A percentile compares a stretch with the other conserved stretches of the same genome.
Conservation (phyloP, 2,797 vertebrate genomes). For the Acipenser oxyrinchus region DNA sequence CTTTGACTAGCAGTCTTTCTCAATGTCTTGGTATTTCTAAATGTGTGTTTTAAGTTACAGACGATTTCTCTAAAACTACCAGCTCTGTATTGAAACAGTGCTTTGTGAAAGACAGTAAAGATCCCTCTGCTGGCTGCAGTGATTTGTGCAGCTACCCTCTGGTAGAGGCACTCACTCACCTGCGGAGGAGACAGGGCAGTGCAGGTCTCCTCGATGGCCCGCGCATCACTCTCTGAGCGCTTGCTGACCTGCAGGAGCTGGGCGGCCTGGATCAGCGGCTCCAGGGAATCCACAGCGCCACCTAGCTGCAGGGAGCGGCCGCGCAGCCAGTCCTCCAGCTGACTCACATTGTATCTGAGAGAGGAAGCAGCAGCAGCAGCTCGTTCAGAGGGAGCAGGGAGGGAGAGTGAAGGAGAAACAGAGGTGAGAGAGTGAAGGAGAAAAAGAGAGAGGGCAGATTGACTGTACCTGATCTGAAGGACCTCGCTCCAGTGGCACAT, state of each 20-base stretch:
- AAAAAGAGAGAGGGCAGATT: neutral
- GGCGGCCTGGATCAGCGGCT: constrained; percentile 68
- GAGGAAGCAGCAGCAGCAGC: neutral
- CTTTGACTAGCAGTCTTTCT: too few relatives aligned
- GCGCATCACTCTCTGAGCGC: constrained; percentile 52
- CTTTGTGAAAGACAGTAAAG: neutral
- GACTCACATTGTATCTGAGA: constrained; percentile 60
- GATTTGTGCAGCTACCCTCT: neutral
- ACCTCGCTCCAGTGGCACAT: too few relatives aligned
- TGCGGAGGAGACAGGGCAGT: constrained; percentile 47
- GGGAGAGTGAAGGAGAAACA: neutral
- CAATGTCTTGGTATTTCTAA: too few relatives aligned
- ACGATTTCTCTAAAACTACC: neutral
- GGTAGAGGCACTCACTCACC: constrained; percentile 9
- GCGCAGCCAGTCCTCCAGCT: constrained; percentile 70
- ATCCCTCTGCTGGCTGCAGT: constrained; percentile 54
- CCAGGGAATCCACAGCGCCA: constrained; percentile 46
- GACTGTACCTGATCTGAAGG: neutral
- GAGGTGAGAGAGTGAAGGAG: too few relatives aligned
- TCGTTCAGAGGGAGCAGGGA: neutral
- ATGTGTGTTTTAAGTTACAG: too few relatives aligned
- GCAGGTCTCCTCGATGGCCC: constrained; percentile 60
- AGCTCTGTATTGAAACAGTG: neutral
- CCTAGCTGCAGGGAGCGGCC: constrained; percentile 52
- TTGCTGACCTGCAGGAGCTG: constrained; percentile 72